Conservation (phyloP, 2,888 invertebrate species). For the Rhopalosiphum nymphaeae region DNA sequence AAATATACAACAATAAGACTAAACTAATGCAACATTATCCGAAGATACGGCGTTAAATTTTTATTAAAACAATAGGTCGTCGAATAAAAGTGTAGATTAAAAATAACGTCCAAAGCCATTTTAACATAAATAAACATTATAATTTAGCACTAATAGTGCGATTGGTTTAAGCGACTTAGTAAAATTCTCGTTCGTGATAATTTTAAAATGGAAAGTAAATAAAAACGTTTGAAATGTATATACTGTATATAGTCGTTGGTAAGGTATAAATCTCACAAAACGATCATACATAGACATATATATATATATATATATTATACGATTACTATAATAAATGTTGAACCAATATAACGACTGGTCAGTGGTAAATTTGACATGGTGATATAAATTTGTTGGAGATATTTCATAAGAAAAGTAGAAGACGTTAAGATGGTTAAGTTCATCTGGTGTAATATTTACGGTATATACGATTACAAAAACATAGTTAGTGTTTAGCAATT, state of each 20-base stretch:
- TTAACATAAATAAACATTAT: constrained; percentile 45
- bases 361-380: neutral
- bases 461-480: neutral
- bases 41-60: neutral
- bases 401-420: neutral
- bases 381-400: neutral
- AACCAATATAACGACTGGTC: neutral
- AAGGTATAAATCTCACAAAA: neutral
- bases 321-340: neutral
- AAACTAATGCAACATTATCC: neutral
- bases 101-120: neutral
- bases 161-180: constrained; percentile 27
- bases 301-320: neutral
- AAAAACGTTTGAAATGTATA: constrained; percentile 12
- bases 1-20: neutral
- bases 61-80: constrained; percentile 1
- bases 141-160: neutral
- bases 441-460: neutral
- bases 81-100: neutral
- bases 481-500: neutral
- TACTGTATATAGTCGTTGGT: neutral
- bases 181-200: constrained; percentile 6
- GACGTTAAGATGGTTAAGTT: neutral
- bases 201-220: neutral
- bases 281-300: neutral